phyloP scores from a whole-genome alignment of 2,113 vertebrate genomes.

The Psettodes erumei region DNA sequence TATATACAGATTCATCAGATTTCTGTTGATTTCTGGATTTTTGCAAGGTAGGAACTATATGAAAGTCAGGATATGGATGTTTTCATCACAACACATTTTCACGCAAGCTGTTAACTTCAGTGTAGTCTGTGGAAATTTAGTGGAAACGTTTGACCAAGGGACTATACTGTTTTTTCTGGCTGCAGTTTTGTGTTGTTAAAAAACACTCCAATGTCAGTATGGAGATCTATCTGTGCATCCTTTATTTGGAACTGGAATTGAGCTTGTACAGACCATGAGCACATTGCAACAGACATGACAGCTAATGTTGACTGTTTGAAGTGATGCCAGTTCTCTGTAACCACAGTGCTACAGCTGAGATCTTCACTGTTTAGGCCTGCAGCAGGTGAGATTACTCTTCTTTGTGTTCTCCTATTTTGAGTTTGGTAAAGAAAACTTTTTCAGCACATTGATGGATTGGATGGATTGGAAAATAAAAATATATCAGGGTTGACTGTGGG shows the following conservation, averaged over 20 bases:
- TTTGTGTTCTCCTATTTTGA: conserved; percentile 1
- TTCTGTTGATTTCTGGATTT: not conserved
- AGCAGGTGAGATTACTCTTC: not conserved
- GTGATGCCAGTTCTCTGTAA: not conserved
- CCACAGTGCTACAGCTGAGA: conserved; percentile 1
- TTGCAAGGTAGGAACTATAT: not conserved
- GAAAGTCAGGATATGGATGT: not conserved
- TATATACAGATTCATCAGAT: not conserved
- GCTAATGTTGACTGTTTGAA: not conserved
- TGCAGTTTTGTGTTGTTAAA: not conserved
- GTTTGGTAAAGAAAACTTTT: not conserved
- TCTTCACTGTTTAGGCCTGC: not conserved
- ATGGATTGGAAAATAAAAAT: not conserved
- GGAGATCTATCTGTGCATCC: not conserved
- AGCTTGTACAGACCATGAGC: not conserved
- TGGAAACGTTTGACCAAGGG: not conserved
- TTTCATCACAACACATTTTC: not conserved
- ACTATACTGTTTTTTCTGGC: not conserved
- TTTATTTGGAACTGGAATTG: not conserved
- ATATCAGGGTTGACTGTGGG: not conserved
- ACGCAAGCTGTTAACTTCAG: not conserved
- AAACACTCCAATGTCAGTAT: not conserved
- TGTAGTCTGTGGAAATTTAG: not conserved
- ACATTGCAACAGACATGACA: not conserved
- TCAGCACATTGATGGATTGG: not conserved